Evolutionary conservation across 2,113 vertebrate genomes (phyloP).

Genomic region (Embiotoca jacksoni): DNA sequence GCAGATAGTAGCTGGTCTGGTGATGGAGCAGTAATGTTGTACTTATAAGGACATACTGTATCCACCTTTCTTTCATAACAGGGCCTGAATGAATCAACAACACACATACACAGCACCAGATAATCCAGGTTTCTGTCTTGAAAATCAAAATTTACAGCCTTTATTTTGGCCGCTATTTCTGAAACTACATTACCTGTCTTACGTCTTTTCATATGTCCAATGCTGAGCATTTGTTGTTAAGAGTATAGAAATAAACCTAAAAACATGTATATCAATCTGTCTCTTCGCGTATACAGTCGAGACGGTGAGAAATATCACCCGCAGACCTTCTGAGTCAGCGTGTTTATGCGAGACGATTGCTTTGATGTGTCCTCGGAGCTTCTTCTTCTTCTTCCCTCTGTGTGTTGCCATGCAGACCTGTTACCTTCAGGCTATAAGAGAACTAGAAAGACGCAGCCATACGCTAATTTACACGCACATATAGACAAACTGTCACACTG

Average conservation of each 20-base stretch:
- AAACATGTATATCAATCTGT: not conserved
- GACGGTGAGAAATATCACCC: slow-evolving; percentile 31
- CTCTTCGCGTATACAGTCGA: not conserved
- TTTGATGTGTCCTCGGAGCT: slow-evolving; percentile 21
- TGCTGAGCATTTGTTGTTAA: slow-evolving; percentile 19
- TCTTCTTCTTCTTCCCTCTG: slow-evolving; percentile 22
- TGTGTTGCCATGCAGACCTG: slow-evolving; percentile 65
- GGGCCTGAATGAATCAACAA: not conserved
- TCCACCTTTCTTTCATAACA: not conserved
- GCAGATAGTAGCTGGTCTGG: too few species aligned
- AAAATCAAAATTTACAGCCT: not conserved
- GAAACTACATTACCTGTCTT: not conserved
- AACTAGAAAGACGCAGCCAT: slow-evolving; percentile 28
- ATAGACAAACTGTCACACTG: slow-evolving; percentile 43
- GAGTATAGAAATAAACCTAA: not conserved
- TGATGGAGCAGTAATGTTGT: not conserved
- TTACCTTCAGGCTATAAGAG: slow-evolving; percentile 55
- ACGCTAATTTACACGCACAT: slow-evolving; percentile 27
- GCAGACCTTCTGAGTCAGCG: slow-evolving; percentile 29
- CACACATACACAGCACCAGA: not conserved
- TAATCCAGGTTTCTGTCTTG: not conserved
- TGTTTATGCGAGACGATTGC: slow-evolving; percentile 24
- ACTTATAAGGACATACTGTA: not conserved
- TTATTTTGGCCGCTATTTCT: not conserved
- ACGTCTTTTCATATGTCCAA: not conserved